These are phyloP conservation scores for Lepidurus arcticus DNA, from an alignment of 1,140 invertebrate species.

Conservation along the genomic window DNA sequence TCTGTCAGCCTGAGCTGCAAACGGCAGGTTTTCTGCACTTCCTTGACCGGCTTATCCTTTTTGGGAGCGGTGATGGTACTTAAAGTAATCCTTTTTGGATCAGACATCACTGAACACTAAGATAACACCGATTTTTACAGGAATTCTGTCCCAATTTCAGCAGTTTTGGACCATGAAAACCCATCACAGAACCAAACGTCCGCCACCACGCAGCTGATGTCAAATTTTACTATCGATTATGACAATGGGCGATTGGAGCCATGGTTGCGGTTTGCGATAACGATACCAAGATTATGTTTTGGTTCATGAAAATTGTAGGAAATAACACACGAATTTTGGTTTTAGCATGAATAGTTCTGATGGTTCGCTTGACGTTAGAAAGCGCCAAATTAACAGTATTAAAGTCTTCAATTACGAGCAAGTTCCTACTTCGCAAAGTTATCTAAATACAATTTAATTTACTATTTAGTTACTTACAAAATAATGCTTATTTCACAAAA, in stretches of 20 bases:
- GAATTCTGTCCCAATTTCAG: background rate
- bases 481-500: background rate
- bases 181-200: constrained; percentile 21
- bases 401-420: background rate
- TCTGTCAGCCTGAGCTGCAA: constrained; percentile 55
- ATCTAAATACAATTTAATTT: too few species aligned
- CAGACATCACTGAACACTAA: constrained; percentile 46
- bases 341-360: background rate
- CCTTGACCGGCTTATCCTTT: constrained; percentile 44
- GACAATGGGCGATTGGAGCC: background rate
- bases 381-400: background rate
- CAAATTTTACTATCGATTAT: constrained; percentile 9
- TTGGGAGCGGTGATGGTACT: constrained; percentile 44
- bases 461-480: too few species aligned
- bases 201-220: constrained; percentile 20
- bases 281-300: constrained; percentile 11
- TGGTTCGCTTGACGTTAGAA: background rate
- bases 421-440: background rate
- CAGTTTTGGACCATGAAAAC: constrained; percentile 14
- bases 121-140: background rate
- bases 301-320: background rate
- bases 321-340: background rate
- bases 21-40: constrained; percentile 50
- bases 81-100: constrained; percentile 51
- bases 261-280: background rate